Evolutionary conservation across 2,888 invertebrate species (phyloP), one percentile per base, ranked within the genome.

Genomic region (Troglohyphantes excavatus): DNA sequence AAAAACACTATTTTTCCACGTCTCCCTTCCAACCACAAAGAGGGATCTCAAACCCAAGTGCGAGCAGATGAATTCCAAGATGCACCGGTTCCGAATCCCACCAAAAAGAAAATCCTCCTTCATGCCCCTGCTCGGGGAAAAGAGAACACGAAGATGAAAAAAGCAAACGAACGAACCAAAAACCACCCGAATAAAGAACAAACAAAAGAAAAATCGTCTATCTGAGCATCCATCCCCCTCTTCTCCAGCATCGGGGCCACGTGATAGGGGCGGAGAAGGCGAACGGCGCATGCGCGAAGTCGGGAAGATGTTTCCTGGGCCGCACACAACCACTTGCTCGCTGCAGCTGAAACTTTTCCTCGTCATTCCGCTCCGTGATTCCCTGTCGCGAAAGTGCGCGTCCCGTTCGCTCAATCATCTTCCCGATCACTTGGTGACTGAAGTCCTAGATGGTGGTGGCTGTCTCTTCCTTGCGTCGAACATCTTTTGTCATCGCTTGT

Each of bases 231-330:
- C 53, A n/a, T 17, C 53, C n/a, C 17, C 53, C 53, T 53, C n/a
- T 17, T 53, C 53, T 53, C 53, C n/a, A n/a, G 53, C 53, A 53
- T 53, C 53, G 53, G 53, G 53, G 53, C 53, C 53, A 53, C 53
- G 53, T 53, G 53, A 53, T 53, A 53, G 53, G 53, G 53, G 53
- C 53, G 53, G 53, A 53, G 13, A 53, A n/a, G 53, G n/a, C 53
- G 5, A 13, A 53, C 0, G 5, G n/a, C 53, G 53, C 53, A 53
- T 53, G 53, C 53, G 53, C 53, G 53, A n/a, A n/a, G 39, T 13
- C 39, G 9, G 53, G 17, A 53, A 53, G 53, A 53, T 53, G 53
- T 53, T 53, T 53, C 53, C 53, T 53, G 3, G 3, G 3, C 33
- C 3, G 53, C 13, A 5, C 1, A 5, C 13, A 53, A 53, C 53